Evolutionary conservation across 2,113 vertebrate genomes (phyloP).

Genomic region (Lutjanus erythropterus): DNA sequence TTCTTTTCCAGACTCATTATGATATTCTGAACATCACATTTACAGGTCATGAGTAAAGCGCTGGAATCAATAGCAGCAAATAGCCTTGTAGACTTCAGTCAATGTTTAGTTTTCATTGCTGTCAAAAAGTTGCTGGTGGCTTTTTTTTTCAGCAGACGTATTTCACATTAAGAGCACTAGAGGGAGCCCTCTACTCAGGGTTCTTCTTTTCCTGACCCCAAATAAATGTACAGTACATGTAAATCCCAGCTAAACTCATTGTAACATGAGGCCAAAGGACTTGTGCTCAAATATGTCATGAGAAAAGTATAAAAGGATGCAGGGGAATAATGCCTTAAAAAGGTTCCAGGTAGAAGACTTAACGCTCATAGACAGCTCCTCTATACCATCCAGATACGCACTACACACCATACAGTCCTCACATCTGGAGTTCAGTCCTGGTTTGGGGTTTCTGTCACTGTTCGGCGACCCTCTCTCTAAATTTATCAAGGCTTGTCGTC

Average conservation of each 20-base stretch:
- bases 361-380: background rate
- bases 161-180: slow-evolving; percentile 22
- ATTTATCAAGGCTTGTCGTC: slow-evolving; percentile 64
- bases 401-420: background rate
- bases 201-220: background rate
- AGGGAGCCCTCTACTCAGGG: slow-evolving; percentile 29
- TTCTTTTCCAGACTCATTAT: no score
- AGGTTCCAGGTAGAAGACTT: background rate
- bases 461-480: slow-evolving; percentile 68
- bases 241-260: background rate
- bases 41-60: no score
- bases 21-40: no score
- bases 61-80: no score
- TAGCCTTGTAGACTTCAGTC: no score
- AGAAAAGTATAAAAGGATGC: background rate
- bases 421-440: slow-evolving; percentile 51
- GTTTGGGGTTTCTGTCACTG: slow-evolving; percentile 35
- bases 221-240: background rate
- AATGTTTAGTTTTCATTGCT: no score
- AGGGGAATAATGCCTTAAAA: background rate
- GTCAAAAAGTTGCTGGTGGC: no score
- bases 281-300: background rate
- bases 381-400: background rate
- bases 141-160: background rate
- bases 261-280: background rate